These are phyloP conservation scores for Triops cancriformis DNA, from an alignment of 1,140 invertebrate genomes.

Conservation along the genomic window DNA sequence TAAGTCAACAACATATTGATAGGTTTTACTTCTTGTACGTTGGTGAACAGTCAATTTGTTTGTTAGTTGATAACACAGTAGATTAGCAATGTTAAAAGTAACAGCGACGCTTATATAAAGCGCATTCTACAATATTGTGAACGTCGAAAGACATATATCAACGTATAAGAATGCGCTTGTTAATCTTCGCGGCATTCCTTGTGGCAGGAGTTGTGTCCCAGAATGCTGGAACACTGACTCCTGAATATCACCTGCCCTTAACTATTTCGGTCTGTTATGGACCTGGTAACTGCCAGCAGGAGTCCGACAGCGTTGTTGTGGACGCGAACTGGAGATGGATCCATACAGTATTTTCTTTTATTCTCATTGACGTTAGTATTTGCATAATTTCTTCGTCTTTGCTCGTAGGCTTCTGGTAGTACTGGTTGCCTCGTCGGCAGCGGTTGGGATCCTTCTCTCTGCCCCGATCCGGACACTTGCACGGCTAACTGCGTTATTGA, in stretches of 20 bases:
- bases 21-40: too few species aligned
- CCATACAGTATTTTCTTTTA: constrained; percentile 26
- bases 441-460: constrained; percentile 28
- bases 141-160: background rate
- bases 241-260: constrained; percentile 22
- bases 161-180: constrained; percentile 17
- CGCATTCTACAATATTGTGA: background rate
- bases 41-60: background rate
- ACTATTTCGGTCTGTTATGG: constrained; percentile 27
- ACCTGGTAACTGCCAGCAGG: constrained; percentile 25
- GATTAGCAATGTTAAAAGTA: background rate
- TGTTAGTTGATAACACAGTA: background rate
- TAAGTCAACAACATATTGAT: too few species aligned
- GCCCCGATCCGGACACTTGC: constrained; percentile 30
- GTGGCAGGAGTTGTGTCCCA: constrained; percentile 25
- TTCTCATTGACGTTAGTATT: background rate
- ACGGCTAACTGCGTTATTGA: constrained; percentile 31
- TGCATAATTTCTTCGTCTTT: background rate
- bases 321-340: constrained; percentile 32
- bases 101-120: background rate
- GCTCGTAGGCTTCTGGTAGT: constrained; percentile 19
- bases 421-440: constrained; percentile 31
- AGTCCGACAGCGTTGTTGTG: constrained; percentile 23
- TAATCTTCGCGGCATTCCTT: constrained; percentile 23
- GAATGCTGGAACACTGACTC: constrained; percentile 27